These are phyloP conservation scores for Caenorhabditis sp. DNA, from an alignment of 2,888 invertebrate species.

Conservation along the genomic window DNA sequence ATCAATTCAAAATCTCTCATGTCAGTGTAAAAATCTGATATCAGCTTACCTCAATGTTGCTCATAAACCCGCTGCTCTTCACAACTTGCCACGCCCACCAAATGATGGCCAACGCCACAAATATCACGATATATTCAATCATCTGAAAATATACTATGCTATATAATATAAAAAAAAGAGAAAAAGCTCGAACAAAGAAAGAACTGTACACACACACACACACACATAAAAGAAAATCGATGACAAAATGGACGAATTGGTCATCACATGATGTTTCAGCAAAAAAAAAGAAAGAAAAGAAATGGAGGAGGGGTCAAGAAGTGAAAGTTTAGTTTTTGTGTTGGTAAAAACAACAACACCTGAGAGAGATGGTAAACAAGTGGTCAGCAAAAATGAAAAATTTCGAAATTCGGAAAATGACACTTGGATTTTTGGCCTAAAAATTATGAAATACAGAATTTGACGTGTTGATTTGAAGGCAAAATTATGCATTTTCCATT, in stretches of 20 bases:
- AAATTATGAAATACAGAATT: no score
- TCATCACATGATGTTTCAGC: background rate
- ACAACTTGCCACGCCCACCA: slow-evolving; percentile 47
- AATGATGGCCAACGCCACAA: slow-evolving; percentile 44
- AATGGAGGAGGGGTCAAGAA: slow-evolving; percentile 4
- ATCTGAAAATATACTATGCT: background rate
- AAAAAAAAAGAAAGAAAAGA: background rate
- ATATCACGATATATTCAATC: slow-evolving; percentile 33
- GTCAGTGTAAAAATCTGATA: background rate
- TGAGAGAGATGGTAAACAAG: no score
- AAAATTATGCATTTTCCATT: no score
- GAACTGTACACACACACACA: no score
- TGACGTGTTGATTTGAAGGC: no score
- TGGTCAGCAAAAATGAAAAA: no score
- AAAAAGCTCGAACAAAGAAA: no score
- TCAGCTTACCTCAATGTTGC: slow-evolving; percentile 36
- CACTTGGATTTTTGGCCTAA: no score
- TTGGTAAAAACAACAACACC: background rate
- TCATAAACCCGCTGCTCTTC: slow-evolving; percentile 50
- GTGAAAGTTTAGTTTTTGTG: background rate
- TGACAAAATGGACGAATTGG: background rate
- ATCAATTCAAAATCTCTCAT: no score
- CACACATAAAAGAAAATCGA: background rate
- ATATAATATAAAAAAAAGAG: background rate
- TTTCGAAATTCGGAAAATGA: no score